These are phyloP conservation scores for Colletes latitarsis DNA, from an alignment of 1,140 invertebrate genomes.

Conservation along the genomic window DNA sequence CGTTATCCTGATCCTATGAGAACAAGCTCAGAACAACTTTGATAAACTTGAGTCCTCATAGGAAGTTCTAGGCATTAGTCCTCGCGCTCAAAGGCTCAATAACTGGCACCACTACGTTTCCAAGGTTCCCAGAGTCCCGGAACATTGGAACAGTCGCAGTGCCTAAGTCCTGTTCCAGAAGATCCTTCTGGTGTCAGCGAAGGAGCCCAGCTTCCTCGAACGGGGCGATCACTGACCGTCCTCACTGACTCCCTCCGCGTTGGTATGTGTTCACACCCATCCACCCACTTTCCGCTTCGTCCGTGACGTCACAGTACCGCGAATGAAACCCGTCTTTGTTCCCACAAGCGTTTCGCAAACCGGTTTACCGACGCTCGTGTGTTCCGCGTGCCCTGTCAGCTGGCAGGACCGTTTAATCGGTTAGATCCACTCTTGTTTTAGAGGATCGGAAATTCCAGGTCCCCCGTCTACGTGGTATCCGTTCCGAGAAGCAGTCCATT, in stretches of 20 bases:
- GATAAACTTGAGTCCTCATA: too few species aligned
- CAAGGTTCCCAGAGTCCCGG: too few species aligned
- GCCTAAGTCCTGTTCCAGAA: not conserved
- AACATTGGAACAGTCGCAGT: too few species aligned
- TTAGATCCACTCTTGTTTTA: slow-evolving; percentile 39
- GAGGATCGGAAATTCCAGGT: slow-evolving; percentile 26
- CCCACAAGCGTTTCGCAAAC: slow-evolving; percentile 75
- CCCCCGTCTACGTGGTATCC: not conserved
- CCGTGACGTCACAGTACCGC: slow-evolving; percentile 72
- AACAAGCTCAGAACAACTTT: too few species aligned
- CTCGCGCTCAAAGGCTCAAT: too few species aligned
- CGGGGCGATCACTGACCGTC: slow-evolving; percentile 71
- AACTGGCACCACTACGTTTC: too few species aligned
- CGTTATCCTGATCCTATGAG: too few species aligned
- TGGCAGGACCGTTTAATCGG: slow-evolving; percentile 67
- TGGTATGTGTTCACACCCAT: slow-evolving; percentile 45
- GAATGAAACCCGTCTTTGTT: slow-evolving; percentile 78
- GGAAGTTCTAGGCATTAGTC: too few species aligned
- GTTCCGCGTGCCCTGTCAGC: slow-evolving; percentile 75
- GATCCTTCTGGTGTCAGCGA: slow-evolving; percentile 10
- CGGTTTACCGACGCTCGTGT: slow-evolving; percentile 69
- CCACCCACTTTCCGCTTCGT: slow-evolving; percentile 70
- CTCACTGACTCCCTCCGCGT: slow-evolving; percentile 61
- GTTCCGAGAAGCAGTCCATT: slow-evolving; percentile 43
- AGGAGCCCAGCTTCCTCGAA: slow-evolving; percentile 19